Percentiles rank a stretch among this genome's conserved stretches.
phyloP scores from a whole-genome alignment of 1,140 invertebrate species.

The Drosophila orena region DNA sequence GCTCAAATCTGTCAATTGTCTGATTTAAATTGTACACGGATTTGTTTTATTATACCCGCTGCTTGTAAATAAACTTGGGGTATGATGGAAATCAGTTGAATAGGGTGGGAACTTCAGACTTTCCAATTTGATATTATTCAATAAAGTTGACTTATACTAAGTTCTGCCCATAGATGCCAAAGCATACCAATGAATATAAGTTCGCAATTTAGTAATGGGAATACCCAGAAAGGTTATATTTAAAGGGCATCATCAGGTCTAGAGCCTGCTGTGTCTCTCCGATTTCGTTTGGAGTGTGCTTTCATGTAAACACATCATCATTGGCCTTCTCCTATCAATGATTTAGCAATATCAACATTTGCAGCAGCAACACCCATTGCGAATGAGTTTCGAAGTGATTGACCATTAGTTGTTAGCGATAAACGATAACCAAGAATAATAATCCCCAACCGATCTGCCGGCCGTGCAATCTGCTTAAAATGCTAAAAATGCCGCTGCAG shows the following conservation, averaged over 20 bases:
- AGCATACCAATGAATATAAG: too few species aligned
- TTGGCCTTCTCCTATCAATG: constrained; percentile 45
- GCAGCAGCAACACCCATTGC: constrained; percentile 14
- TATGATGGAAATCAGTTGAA: neutral
- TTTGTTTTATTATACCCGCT: constrained; percentile 31
- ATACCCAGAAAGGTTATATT: neutral
- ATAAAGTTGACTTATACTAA: too few species aligned
- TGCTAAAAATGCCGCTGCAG: constrained; percentile 54
- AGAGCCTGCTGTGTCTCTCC: constrained; percentile 10
- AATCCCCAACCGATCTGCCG: constrained; percentile 12
- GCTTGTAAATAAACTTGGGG: too few species aligned
- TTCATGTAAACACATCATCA: constrained; percentile 15
- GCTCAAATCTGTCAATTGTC: constrained; percentile 45
- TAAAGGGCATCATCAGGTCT: neutral
- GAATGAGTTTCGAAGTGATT: constrained; percentile 1
- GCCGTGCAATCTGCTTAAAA: constrained; percentile 28
- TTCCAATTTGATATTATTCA: too few species aligned
- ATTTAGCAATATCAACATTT: constrained; percentile 27
- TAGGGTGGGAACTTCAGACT: neutral
- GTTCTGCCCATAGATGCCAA: too few species aligned
- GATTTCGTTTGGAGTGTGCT: constrained; percentile 15
- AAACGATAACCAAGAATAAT: constrained; percentile 23
- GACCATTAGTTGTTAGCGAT: constrained; percentile 22
- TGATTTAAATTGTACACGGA: constrained; percentile 54
- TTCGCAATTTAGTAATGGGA: too few species aligned